phyloP scores from a whole-genome alignment of 2,113 vertebrate genomes.

The Aphyosemion australe region DNA sequence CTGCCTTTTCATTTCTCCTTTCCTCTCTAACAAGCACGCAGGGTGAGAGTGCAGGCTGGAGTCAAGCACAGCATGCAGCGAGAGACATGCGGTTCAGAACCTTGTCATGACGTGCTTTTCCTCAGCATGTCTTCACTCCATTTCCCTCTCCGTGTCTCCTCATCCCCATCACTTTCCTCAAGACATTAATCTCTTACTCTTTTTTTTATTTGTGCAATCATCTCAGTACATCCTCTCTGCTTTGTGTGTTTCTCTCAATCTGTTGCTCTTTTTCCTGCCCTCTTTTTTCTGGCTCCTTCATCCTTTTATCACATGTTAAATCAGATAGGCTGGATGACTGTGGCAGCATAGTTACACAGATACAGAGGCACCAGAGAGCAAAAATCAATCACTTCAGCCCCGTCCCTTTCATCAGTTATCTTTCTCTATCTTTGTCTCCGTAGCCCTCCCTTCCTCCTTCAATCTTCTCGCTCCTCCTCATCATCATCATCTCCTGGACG shows the following conservation, averaged over 20 bases:
- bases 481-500: slow-evolving; percentile 65
- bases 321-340: slow-evolving; percentile 58
- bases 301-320: slow-evolving; percentile 39
- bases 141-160: slow-evolving; percentile 31
- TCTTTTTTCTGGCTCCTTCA: slow-evolving; percentile 21
- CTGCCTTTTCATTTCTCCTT: slow-evolving; percentile 44
- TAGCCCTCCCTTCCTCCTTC: slow-evolving; percentile 37
- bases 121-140: slow-evolving; percentile 31
- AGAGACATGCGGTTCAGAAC: slow-evolving; percentile 67
- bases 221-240: slow-evolving; percentile 22
- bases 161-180: slow-evolving; percentile 13
- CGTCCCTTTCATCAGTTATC: slow-evolving; percentile 54
- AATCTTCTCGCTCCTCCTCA: slow-evolving; percentile 46
- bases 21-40: slow-evolving; percentile 60
- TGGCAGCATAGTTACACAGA: slow-evolving; percentile 52
- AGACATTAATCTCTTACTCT: slow-evolving; percentile 21
- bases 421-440: slow-evolving; percentile 35
- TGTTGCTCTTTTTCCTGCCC: slow-evolving; percentile 19
- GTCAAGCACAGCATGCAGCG: slow-evolving; percentile 63
- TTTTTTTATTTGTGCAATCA: slow-evolving; percentile 30
- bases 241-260: slow-evolving; percentile 22
- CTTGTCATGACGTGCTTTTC: slow-evolving; percentile 58
- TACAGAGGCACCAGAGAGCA: slow-evolving; percentile 46
- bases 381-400: slow-evolving; percentile 64
- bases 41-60: slow-evolving; percentile 63